Evolutionary conservation across 2,888 invertebrate species (phyloP), one percentile per base, ranked within the genome.

Genomic region (Orthonevra nobilis): DNA sequence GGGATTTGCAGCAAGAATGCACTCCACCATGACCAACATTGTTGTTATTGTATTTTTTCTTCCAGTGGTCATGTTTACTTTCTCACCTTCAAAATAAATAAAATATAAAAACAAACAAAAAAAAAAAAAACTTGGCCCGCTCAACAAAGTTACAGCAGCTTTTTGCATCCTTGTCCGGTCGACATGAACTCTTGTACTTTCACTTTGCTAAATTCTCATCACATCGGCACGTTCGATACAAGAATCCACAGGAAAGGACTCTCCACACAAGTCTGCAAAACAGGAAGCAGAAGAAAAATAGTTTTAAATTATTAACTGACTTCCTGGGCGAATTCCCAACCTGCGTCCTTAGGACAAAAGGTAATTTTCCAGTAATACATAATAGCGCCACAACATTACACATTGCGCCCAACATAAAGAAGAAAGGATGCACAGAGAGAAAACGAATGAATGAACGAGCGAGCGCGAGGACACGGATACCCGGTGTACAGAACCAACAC

Each of bases 221-320:
- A 68, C 30, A 56, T 56, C 30, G 36, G 36, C 56, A 56, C 56
- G 66, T 66, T 66, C 30, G 28, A 46, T 52, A 38, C 20, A 19
- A 38, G 38, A 38, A 20, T 19, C 23, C 20, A n/a, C 34, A 32
- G 44, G 23, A 3, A 12, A 32, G 42, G n/a, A n/a, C n/a, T n/a
- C n/a, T n/a, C n/a, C n/a, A n/a, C n/a, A n/a, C n/a, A n/a, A n/a
- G n/a, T n/a, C n/a, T 9, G 9, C 2, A 9, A 15, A n/a, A 20
- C 14, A 12, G 9, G 12, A 15, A 14, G n/a, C 48, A 40, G 12
- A 10, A 26, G 32, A 42, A 2, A 14, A 32, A 17, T 48, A 26
- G 60, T 42, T 69, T 60, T 34, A 50, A 26, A 58, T 58, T 69
- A 69, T 69, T 69, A 69, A 58, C 68, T 48, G 48, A n/a, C 50